Conservation (phyloP, 1,140 invertebrate species). For the Penaeus chinensis region DNA sequence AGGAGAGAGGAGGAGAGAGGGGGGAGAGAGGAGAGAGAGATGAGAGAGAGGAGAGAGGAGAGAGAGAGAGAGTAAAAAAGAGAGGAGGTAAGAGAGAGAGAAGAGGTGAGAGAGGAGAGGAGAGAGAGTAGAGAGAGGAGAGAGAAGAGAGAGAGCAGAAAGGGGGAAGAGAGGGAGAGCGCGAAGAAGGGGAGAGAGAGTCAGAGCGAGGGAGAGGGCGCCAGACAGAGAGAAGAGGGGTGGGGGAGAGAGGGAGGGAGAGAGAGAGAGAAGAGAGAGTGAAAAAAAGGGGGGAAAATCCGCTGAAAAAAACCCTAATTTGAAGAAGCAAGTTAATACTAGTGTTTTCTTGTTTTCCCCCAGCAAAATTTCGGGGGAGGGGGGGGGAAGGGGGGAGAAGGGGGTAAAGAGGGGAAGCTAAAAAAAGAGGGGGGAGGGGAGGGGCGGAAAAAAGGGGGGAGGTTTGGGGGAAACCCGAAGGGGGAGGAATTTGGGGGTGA, state of each 20-base stretch:
- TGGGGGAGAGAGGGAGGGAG: too few relatives aligned
- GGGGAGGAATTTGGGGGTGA: constrained; percentile 15
- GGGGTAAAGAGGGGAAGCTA: background rate
- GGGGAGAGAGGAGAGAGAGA: background rate
- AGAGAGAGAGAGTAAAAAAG: background rate
- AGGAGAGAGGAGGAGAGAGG: background rate
- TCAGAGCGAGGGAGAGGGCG: background rate
- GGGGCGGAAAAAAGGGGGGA: background rate
- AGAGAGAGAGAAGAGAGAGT: too few relatives aligned
- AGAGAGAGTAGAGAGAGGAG: too few relatives aligned
- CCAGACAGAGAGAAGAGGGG: background rate
- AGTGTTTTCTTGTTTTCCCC: too few relatives aligned
- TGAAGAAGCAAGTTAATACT: too few relatives aligned
- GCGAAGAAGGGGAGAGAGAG: too few relatives aligned
- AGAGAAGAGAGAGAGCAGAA: background rate
- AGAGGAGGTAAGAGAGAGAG: too few relatives aligned
- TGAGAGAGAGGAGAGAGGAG: too few relatives aligned
- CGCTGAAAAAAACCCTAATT: too few relatives aligned
- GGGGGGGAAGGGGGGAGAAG: background rate
- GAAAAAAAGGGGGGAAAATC: background rate
- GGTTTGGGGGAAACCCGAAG: background rate
- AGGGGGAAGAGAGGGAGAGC: background rate
- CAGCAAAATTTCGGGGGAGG: too few relatives aligned
- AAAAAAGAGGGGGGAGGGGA: background rate
- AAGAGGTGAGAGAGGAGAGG: too few relatives aligned